phyloP scores from a whole-genome alignment of 2,113 vertebrate genomes.

The Puffinus mauretanicus region DNA sequence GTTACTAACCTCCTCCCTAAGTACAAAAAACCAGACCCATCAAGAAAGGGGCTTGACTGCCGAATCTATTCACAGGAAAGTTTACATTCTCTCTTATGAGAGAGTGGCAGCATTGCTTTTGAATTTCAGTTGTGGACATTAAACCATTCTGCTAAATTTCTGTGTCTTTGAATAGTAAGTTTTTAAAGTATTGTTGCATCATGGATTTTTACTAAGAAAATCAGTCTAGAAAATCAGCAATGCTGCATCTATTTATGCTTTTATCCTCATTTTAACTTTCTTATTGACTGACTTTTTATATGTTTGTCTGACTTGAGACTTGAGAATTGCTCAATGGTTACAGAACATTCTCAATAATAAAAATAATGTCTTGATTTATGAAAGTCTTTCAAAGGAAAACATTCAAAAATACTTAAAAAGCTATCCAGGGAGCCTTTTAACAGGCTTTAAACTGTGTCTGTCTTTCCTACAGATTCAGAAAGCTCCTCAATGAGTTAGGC shows the following conservation, averaged over 20 bases:
- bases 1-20: not conserved
- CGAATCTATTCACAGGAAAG: not conserved
- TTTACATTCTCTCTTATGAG: not conserved
- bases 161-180: not conserved
- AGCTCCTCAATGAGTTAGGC: not conserved
- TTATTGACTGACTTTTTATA: not conserved
- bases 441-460: not conserved
- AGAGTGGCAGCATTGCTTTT: not conserved
- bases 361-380: not conserved
- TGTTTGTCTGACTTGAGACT: not conserved
- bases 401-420: not conserved
- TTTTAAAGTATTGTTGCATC: not conserved
- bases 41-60: not conserved
- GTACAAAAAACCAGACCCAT: not conserved
- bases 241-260: conserved; percentile 27
- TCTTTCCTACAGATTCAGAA: not conserved
- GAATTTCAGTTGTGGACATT: conserved; percentile 41
- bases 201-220: conserved; percentile 10
- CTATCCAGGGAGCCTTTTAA: not conserved
- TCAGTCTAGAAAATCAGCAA: conserved; percentile 11
- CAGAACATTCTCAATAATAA: not conserved
- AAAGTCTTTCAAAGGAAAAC: not conserved
- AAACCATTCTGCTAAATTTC: conserved; percentile 10
- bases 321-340: not conserved
- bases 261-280: conserved; percentile 33